Conservation (phyloP, 2,888 invertebrate species). For the Belgica antarctica region DNA sequence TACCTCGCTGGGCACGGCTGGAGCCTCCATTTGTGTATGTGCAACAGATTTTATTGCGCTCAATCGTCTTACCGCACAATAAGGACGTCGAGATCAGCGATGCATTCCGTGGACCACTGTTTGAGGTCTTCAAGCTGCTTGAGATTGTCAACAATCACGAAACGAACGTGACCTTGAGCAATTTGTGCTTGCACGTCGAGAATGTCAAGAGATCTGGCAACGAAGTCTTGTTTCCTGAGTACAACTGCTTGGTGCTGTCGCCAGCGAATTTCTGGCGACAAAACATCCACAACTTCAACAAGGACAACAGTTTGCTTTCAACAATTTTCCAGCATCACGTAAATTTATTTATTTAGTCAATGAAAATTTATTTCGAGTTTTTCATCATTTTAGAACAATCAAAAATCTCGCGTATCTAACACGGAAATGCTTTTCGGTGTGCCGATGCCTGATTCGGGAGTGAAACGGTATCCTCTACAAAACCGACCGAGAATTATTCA, state of each 20-base stretch:
- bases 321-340: constrained; percentile 84
- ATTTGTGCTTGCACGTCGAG: constrained; percentile 83
- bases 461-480: constrained; percentile 82
- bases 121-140: constrained; percentile 82
- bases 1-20: constrained; percentile 64
- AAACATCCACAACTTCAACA: constrained; percentile 72
- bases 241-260: constrained; percentile 85
- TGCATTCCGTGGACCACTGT: constrained; percentile 86
- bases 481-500: constrained; percentile 82
- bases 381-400: constrained; percentile 63
- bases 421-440: constrained; percentile 92
- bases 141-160: constrained; percentile 84
- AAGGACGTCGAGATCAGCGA: constrained; percentile 78
- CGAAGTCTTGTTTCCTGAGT: constrained; percentile 77
- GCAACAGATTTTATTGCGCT: constrained; percentile 72
- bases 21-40: constrained; percentile 65
- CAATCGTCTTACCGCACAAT: constrained; percentile 85
- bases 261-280: constrained; percentile 94
- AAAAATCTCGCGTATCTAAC: constrained; percentile 78
- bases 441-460: constrained; percentile 83
- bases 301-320: constrained; percentile 75
- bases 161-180: constrained; percentile 62
- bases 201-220: constrained; percentile 66
- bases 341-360: constrained; percentile 48
- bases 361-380: neutral